Evolutionary conservation across 2,113 vertebrate genomes (phyloP), one percentile per base, ranked within the genome.

Genomic region (Turdus rufiventris): DNA sequence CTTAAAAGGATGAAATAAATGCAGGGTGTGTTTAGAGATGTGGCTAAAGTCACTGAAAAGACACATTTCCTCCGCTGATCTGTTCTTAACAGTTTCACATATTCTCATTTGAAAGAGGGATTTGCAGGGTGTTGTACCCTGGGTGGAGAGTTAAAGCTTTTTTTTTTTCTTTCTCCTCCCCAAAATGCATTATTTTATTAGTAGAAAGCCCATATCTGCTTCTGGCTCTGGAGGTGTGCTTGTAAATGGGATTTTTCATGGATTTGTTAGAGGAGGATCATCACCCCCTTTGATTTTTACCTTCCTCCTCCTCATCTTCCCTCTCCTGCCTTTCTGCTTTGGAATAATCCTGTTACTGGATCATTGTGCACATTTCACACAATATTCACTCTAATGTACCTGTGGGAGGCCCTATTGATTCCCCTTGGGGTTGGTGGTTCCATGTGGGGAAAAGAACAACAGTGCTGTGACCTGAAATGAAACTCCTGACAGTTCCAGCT

Each of bases 331-430:
- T 85, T 50, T 60, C 12, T 1, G 10, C 73, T 56, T n/a, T 2
- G 3, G n/a, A 42, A 4, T 20, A 70, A 25, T 36, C 20, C 9
- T 10, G 34, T 43, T 43, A 8, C 8, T 34, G 26, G 21, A 1
- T 51, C 16, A 3, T 21, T 72, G 31, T 57, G 25, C 31, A 7
- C 10, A 2, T 73, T 53, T 53, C 36, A 9, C 56, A 25, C 2
- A 17, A 6, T 4, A 3, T 42, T 57, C 28, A 2, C 29, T 38
- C 1, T 14, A 7, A 9, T 3, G 1, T 2, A 14, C 65, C n/a
- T 17, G 3, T 48, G 57, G 73, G 63, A 42, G n/a, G 65, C 53
- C 11, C 1, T 5, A 0, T 10, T 51, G 50, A 2, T 72, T 78
- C 14, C 1, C 24, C 29, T 26, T 57, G 58, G 43, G 62, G 7